Evolutionary conservation across 2,797 vertebrate genomes (phyloP).

Genomic region (Falco rusticolus): DNA sequence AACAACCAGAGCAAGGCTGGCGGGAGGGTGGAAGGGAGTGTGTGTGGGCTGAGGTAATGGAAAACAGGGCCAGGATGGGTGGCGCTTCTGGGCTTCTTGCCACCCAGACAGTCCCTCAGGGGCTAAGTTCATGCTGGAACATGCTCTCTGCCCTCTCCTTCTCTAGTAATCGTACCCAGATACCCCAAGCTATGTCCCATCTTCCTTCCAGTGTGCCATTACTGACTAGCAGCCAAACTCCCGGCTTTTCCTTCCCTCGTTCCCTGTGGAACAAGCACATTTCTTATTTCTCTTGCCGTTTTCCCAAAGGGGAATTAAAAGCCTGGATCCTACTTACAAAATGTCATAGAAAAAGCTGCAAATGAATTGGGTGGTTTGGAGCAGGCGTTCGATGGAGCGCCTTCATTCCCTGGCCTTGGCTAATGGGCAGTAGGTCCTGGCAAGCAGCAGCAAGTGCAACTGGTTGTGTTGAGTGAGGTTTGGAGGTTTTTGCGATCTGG

Average conservation of each 20-base stretch:
- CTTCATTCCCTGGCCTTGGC: neutral
- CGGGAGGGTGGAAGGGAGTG: conserved; percentile 2
- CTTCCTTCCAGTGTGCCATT: neutral
- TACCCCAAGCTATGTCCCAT: conserved; percentile 8
- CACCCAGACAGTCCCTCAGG: conserved; percentile 49
- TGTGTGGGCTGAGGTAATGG: conserved; percentile 64
- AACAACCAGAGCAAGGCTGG: neutral
- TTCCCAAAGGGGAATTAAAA: neutral
- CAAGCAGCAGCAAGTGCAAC: neutral
- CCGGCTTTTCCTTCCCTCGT: neutral
- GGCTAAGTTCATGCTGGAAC: conserved; percentile 40
- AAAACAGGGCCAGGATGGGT: conserved; percentile 51
- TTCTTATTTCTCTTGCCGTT: neutral
- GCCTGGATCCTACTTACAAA: neutral
- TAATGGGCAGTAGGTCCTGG: neutral
- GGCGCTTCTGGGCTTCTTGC: conserved; percentile 39
- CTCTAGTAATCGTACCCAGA: neutral
- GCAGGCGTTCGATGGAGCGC: rapidly evolving
- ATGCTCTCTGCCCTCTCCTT: neutral
- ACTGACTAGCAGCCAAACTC: neutral
- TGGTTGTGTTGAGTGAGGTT: neutral
- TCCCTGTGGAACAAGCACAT: neutral
- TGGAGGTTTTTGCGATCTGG: conserved; percentile 11
- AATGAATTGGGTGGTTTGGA: neutral
- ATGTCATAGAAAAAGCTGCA: neutral